Base-by-base conservation (phyloP, 1,140 invertebrate species). In the Drosophila serrata region DNA sequence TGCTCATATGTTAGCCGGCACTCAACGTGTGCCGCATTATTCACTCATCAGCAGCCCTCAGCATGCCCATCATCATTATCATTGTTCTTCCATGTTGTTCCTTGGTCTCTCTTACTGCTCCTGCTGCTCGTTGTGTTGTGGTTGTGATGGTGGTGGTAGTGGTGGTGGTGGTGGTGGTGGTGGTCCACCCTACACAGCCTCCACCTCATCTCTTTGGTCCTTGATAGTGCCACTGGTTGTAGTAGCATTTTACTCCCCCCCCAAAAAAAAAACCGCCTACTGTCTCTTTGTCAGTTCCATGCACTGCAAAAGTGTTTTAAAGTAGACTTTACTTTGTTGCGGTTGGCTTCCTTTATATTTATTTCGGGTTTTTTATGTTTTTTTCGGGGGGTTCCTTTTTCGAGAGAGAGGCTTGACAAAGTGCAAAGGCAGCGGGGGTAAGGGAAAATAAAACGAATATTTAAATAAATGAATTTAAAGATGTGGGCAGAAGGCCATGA, bases 1-100 rank as follows among this genome's bases (percentile, higher is more conserved):
- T 74, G 80, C 80, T 82, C 80, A 82, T 82, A 82, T 82, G 80
- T 82, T 82, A 82, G 80, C 80, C 67, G 79, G 75, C 80, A 82
- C 80, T 82, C 80, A 82, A 82, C 80, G 80, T 82, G 80, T 82
- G 80, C 80, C 80, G 80, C 80, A 82, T 82, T 82, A 82, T 82
- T 82, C 80, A 82, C 80, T 82, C 80, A 82, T 82, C 80, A 82
- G 80, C 80, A 82, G 73, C 79, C 73, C 77, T 64, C 79, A 81
- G 79, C 75, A 82, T 75, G 80, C 80, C 80, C 80, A 82, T 82
- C 80, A 82, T 82, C 80, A 82, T 82, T 82, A 82, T 81, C 79
- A 81, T 81, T 82, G 79, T 82, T 82, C 67, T 73, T 74, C 65
- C 67, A 67, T 74, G 79, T 65, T 81, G 72, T 57, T 57, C 29